Evolutionary conservation across 1,140 invertebrate genomes (phyloP).

Genomic region (Oncopeltus fasciatus): DNA sequence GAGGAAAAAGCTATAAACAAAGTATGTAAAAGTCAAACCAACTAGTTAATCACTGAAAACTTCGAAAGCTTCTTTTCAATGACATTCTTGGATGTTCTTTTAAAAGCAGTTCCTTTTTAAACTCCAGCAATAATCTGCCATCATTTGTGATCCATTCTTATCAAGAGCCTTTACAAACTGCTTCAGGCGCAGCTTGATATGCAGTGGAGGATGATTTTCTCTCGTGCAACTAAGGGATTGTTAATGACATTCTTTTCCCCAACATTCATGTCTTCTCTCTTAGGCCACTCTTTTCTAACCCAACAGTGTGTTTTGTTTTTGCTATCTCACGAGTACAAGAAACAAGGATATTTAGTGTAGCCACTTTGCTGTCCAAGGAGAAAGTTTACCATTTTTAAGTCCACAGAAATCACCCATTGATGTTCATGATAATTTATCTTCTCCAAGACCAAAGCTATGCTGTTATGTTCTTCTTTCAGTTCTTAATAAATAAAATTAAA

Average conservation of each 20-base stretch:
- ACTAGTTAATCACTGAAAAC: too few relatives aligned
- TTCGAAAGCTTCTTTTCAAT: too few relatives aligned
- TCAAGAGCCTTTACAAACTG: not conserved
- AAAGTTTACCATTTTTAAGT: slow-evolving; percentile 24
- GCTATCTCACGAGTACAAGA: slow-evolving; percentile 25
- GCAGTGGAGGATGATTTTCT: slow-evolving; percentile 5
- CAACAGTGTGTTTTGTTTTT: slow-evolving; percentile 6
- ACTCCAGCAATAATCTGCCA: too few relatives aligned
- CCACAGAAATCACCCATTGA: slow-evolving; percentile 25
- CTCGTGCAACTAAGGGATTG: slow-evolving; percentile 7
- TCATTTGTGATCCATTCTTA: not conserved
- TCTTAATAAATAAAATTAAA: too few relatives aligned
- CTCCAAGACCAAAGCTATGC: not conserved
- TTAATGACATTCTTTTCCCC: slow-evolving; percentile 13
- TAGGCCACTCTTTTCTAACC: slow-evolving; percentile 10
- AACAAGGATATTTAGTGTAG: slow-evolving; percentile 29
- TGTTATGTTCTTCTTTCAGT: not conserved
- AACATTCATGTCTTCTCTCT: slow-evolving; percentile 11
- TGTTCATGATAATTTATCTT: slow-evolving; percentile 15
- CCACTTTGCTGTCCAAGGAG: slow-evolving; percentile 27
- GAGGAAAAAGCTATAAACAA: too few relatives aligned
- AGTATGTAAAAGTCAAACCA: too few relatives aligned
- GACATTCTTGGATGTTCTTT: too few relatives aligned
- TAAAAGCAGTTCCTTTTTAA: too few relatives aligned
- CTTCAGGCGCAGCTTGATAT: too few relatives aligned